phyloP scores from a whole-genome alignment of 2,888 invertebrate species.

The Dynastes grantii region DNA sequence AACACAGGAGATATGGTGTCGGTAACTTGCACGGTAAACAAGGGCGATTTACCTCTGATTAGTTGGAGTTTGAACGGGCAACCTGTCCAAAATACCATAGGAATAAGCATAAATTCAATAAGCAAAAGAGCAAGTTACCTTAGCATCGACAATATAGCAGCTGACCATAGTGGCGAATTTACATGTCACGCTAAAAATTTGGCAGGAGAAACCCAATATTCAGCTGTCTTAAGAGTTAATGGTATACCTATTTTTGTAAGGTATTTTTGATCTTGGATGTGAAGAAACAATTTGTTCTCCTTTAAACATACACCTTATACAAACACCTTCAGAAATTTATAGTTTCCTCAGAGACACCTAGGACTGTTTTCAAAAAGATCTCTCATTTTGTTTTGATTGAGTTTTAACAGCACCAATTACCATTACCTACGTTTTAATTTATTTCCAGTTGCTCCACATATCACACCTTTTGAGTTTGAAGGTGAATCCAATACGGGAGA shows the following conservation, averaged over 20 bases:
- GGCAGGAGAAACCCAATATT: constrained; percentile 74
- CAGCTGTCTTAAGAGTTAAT: constrained; percentile 68
- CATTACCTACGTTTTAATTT: not conserved
- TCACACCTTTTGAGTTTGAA: constrained; percentile 80
- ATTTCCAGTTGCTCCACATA: constrained; percentile 75
- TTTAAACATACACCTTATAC: not conserved
- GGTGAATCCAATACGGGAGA: constrained; percentile 80
- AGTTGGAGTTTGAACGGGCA: constrained; percentile 78
- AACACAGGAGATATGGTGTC: constrained; percentile 66
- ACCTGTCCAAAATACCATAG: constrained; percentile 71
- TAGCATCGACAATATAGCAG: constrained; percentile 76
- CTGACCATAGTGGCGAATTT: constrained; percentile 77
- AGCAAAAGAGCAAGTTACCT: constrained; percentile 78
- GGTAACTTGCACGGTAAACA: constrained; percentile 78
- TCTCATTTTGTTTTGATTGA: not conserved
- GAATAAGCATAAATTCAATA: constrained; percentile 74
- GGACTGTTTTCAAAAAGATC: constrained; percentile 2
- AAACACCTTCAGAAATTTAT: not conserved
- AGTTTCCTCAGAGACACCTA: constrained; percentile 16
- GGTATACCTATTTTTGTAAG: constrained; percentile 51
- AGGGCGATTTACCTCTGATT: constrained; percentile 87
- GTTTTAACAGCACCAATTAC: not conserved
- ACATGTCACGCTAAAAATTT: constrained; percentile 76
- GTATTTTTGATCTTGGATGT: too few relatives aligned
- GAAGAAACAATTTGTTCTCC: too few relatives aligned